A percentile compares a stretch with the other conserved stretches of the same genome.
These are phyloP conservation scores for Phyllotreta striolata DNA, from an alignment of 2,888 invertebrate species.

Conservation along the genomic window DNA sequence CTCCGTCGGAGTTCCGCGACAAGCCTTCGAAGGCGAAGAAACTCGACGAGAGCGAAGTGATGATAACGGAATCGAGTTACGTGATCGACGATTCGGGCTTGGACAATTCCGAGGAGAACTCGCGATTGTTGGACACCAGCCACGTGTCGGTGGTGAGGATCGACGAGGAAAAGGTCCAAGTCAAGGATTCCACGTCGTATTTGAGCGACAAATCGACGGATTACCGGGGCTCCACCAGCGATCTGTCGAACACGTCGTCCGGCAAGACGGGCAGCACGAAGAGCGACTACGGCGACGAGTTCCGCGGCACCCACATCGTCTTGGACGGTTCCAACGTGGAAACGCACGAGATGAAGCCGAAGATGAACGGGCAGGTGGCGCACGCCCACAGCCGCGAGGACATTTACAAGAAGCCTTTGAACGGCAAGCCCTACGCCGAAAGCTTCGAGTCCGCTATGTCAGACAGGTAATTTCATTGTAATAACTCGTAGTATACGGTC, in stretches of 20 bases:
- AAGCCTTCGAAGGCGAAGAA: slow-evolving; percentile 65
- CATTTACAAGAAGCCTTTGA: slow-evolving; percentile 55
- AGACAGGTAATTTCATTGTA: slow-evolving; percentile 57
- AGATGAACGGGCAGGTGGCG: slow-evolving; percentile 63
- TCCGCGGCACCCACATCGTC: slow-evolving; percentile 61
- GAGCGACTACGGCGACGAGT: slow-evolving; percentile 61
- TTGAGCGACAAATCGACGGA: slow-evolving; percentile 53
- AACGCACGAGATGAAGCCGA: slow-evolving; percentile 45
- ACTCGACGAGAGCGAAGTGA: slow-evolving; percentile 85
- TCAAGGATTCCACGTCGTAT: slow-evolving; percentile 71
- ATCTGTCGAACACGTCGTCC: slow-evolving; percentile 58
- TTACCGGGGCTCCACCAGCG: slow-evolving; percentile 58
- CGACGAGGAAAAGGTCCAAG: slow-evolving; percentile 78
- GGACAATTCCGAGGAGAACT: slow-evolving; percentile 63
- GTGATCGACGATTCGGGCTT: slow-evolving; percentile 73
- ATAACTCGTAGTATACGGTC: background rate
- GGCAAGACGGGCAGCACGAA: slow-evolving; percentile 55
- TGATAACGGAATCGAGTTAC: slow-evolving; percentile 78
- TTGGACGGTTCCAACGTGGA: slow-evolving; percentile 60
- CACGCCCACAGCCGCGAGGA: slow-evolving; percentile 55
- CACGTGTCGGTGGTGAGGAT: slow-evolving; percentile 93
- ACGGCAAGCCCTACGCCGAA: slow-evolving; percentile 68
- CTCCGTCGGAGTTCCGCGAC: slow-evolving; percentile 60
- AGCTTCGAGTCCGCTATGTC: slow-evolving; percentile 64
- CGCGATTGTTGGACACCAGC: slow-evolving; percentile 72